phyloP scores from a whole-genome alignment of 37 sponge, comb jelly and placozoan species.

The Dysidea cf. avara region DNA sequence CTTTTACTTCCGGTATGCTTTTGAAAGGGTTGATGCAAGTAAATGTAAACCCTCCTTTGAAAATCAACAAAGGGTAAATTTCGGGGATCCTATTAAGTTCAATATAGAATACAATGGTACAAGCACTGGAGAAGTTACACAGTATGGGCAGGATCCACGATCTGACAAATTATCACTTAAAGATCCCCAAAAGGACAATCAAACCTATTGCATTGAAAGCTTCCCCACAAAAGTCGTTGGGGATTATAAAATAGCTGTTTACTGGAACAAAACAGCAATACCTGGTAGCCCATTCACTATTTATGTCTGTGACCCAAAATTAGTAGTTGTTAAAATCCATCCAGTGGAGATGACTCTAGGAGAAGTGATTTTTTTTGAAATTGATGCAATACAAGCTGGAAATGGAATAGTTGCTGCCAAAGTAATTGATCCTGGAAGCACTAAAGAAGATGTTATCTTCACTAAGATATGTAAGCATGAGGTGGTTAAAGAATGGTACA shows the following conservation, averaged over 20 bases:
- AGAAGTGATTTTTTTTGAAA: slow-evolving; percentile 5
- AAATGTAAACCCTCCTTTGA: slow-evolving; percentile 37
- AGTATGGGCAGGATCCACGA: slow-evolving; percentile 7
- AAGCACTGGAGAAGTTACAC: background rate
- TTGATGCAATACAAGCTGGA: slow-evolving; percentile 47
- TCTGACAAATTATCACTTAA: too few relatives aligned
- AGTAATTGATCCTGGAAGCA: too few relatives aligned
- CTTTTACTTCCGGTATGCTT: slow-evolving; percentile 62
- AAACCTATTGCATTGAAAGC: slow-evolving; percentile 36
- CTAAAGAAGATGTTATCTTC: too few relatives aligned
- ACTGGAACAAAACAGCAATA: slow-evolving; percentile 54
- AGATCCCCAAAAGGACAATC: background rate
- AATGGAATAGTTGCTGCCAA: too few relatives aligned
- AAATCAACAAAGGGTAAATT: slow-evolving; percentile 43
- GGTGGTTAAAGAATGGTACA: too few relatives aligned
- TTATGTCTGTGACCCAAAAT: slow-evolving; percentile 52
- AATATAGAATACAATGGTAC: slow-evolving; percentile 45
- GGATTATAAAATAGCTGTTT: slow-evolving; percentile 38
- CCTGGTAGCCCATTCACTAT: slow-evolving; percentile 69
- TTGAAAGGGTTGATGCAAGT: too few relatives aligned
- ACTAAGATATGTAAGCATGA: too few relatives aligned
- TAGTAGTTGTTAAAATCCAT: slow-evolving; percentile 18
- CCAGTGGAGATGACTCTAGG: slow-evolving; percentile 31
- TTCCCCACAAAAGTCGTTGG: slow-evolving; percentile 59
- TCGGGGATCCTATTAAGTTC: slow-evolving; percentile 49